Evolutionary conservation across 2,888 invertebrate species (phyloP).

Genomic region (Trisateles emortualis): DNA sequence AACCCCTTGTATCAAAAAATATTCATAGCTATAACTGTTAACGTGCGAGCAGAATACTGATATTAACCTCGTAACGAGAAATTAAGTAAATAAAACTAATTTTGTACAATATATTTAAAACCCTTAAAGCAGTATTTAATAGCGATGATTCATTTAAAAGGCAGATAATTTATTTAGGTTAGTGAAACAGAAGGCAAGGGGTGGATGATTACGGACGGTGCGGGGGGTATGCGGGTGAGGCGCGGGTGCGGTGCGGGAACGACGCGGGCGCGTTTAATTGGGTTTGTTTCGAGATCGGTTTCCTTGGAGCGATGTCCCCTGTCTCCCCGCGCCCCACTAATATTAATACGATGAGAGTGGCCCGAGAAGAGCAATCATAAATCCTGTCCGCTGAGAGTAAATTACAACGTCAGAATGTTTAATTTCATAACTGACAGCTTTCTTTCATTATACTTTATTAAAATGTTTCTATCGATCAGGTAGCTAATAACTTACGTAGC

Average conservation of each 20-base stretch:
- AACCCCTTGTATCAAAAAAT: too few species aligned
- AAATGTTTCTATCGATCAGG: constrained; percentile 33
- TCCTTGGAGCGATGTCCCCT: constrained; percentile 43
- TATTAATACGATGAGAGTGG: constrained; percentile 57
- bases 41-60: too few species aligned
- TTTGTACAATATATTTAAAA: constrained; percentile 26
- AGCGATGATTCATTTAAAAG: constrained; percentile 57
- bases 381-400: constrained; percentile 56
- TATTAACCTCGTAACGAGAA: not conserved
- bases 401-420: constrained; percentile 56
- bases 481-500: not conserved
- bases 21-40: too few species aligned
- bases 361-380: constrained; percentile 58
- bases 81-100: constrained; percentile 1
- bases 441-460: constrained; percentile 40
- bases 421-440: constrained; percentile 46
- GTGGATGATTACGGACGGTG: constrained; percentile 37
- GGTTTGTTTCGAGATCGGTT: constrained; percentile 60
- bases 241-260: constrained; percentile 22
- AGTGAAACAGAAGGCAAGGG: constrained; percentile 50
- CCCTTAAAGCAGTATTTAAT: constrained; percentile 45
- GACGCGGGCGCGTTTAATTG: constrained; percentile 56
- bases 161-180: constrained; percentile 58
- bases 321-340: constrained; percentile 42
- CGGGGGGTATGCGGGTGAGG: constrained; percentile 20